phyloP scores from a whole-genome alignment of 2,113 vertebrate species.

The Phyllostomus hastatus region DNA sequence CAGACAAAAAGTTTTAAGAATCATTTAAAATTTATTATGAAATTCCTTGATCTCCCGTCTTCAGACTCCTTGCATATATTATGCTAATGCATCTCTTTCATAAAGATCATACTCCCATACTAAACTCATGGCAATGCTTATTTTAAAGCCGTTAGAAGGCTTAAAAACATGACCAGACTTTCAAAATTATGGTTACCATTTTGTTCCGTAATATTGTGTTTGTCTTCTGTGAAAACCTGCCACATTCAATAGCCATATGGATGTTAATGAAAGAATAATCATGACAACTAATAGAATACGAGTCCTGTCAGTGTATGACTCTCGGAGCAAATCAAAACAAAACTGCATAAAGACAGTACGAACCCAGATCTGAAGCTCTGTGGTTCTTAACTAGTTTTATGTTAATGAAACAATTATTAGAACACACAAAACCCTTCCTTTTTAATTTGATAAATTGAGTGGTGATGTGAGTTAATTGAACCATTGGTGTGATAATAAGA shows the following conservation, averaged over 20 bases:
- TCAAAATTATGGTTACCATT: neutral
- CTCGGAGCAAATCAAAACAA: slow-evolving; percentile 27
- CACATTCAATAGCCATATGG: neutral
- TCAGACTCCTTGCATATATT: neutral
- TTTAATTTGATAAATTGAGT: slow-evolving; percentile 63
- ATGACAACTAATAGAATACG: neutral
- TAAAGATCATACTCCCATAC: neutral
- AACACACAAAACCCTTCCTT: slow-evolving; percentile 48
- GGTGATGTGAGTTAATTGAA: slow-evolving; percentile 49
- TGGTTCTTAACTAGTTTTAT: slow-evolving; percentile 44
- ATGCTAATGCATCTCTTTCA: neutral
- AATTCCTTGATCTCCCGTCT: neutral
- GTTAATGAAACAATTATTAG: slow-evolving; percentile 68
- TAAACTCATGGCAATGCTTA: neutral
- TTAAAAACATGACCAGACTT: neutral
- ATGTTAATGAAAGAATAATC: slow-evolving; percentile 45
- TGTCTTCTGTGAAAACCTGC: slow-evolving; percentile 35
- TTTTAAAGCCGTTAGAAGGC: slow-evolving; percentile 21
- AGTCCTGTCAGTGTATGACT: neutral
- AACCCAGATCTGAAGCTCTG: neutral
- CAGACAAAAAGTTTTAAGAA: neutral
- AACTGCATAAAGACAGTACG: neutral
- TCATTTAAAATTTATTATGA: neutral
- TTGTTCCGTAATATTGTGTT: slow-evolving; percentile 8
- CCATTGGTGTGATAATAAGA: slow-evolving; percentile 56